Evolutionary conservation across 1,140 invertebrate species (phyloP).

Genomic region (Drosophila virilis): DNA sequence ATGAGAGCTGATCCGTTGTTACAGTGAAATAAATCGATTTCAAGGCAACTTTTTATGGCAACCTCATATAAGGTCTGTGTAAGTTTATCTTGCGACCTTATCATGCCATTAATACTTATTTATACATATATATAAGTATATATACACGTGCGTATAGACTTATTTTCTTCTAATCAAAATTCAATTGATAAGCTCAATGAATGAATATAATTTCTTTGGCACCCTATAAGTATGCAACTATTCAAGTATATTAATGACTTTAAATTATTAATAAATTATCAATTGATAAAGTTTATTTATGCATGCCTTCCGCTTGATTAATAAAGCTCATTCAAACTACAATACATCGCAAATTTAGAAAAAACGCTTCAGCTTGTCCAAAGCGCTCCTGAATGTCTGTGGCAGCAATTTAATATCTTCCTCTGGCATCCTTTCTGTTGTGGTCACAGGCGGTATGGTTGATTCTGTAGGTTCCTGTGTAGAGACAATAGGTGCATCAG

Average conservation of each 20-base stretch:
- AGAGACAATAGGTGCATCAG: not conserved
- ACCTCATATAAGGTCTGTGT: not conserved
- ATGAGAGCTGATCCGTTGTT: not conserved
- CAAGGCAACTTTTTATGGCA: not conserved
- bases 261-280: constrained; percentile 6
- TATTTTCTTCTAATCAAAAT: not conserved
- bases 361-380: constrained; percentile 8
- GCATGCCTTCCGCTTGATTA: not conserved
- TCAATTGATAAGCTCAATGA: constrained; percentile 13
- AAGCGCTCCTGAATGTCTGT: not conserved
- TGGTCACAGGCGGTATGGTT: not conserved
- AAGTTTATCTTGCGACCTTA: not conserved
- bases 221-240: constrained; percentile 30
- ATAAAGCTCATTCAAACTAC: not conserved
- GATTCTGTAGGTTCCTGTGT: constrained; percentile 3
- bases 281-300: constrained; percentile 8
- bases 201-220: not conserved
- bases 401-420: constrained; percentile 33
- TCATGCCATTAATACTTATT: not conserved
- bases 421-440: constrained; percentile 20
- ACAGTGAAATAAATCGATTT: constrained; percentile 6
- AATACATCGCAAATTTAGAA: not conserved
- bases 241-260: not conserved
- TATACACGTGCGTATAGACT: not conserved
- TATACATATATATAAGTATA: no score